These are phyloP conservation scores for Paratrypauchen microcephalus DNA, from an alignment of 2,797 vertebrate species.

Conservation along the genomic window DNA sequence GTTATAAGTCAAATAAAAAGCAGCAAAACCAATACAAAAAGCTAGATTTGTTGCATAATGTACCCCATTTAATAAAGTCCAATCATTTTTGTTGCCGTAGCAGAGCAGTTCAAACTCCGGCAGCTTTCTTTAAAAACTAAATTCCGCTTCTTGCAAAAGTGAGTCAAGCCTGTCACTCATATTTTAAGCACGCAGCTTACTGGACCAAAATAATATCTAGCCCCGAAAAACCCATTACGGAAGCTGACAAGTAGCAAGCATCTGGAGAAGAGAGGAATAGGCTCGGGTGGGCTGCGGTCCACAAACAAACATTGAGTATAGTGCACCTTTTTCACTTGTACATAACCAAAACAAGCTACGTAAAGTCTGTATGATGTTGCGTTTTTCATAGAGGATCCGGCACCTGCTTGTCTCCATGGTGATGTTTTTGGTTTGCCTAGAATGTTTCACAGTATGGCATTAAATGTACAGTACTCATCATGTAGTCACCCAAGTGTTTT, in stretches of 20 bases:
- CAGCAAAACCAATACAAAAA: not conserved
- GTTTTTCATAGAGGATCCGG: not conserved
- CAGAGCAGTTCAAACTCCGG: conserved; percentile 50
- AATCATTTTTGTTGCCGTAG: conserved; percentile 26
- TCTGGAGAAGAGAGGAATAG: conserved; percentile 46
- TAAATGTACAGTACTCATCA: too few relatives aligned
- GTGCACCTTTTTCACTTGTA: conserved; percentile 47
- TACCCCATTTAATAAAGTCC: conserved; percentile 47
- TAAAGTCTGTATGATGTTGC: conserved; percentile 27
- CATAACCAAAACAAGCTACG: conserved; percentile 26
- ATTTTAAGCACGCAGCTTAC: conserved; percentile 82
- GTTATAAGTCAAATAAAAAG: too few relatives aligned
- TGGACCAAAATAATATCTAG: conserved; percentile 82
- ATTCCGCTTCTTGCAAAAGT: conserved; percentile 64
- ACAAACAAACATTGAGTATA: conserved; percentile 56
- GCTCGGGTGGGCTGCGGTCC: conserved; percentile 26
- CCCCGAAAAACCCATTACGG: conserved; percentile 80
- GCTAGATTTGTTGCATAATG: not conserved
- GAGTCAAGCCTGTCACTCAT: conserved; percentile 81
- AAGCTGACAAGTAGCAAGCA: conserved; percentile 72
- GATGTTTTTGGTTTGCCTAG: too few relatives aligned
- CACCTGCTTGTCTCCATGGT: too few relatives aligned
- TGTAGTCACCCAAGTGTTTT: too few relatives aligned
- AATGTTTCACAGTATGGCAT: too few relatives aligned
- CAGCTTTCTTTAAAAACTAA: conserved; percentile 65